These are phyloP conservation scores for Sinocyclocheilus grahami DNA, from an alignment of 2,113 vertebrate species.

Conservation along the genomic window DNA sequence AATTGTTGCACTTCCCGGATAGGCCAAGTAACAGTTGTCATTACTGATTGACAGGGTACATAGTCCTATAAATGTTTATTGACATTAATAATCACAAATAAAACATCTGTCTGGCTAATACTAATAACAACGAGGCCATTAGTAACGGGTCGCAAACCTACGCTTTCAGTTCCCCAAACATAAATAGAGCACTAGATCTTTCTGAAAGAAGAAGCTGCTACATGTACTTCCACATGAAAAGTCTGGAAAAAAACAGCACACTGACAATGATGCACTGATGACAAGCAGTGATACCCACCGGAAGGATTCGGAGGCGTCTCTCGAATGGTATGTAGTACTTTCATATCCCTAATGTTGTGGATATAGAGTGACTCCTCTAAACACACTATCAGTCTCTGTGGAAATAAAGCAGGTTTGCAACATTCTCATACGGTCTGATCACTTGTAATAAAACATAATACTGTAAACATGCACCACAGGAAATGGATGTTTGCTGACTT, in stretches of 20 bases:
- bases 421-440: not conserved
- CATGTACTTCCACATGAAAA: not conserved
- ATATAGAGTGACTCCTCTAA: conserved; percentile 98
- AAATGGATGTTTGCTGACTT: conserved; percentile 21
- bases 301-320: conserved; percentile 90
- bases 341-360: conserved; percentile 99
- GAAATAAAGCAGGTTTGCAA: conserved; percentile 8
- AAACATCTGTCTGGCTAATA: not conserved
- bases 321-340: conserved; percentile 98
- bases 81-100: not conserved
- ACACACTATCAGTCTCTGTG: conserved; percentile 96
- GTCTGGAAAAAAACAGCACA: not conserved
- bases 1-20: conserved; percentile 95
- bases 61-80: conserved; percentile 67
- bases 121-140: not conserved
- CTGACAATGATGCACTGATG: not conserved
- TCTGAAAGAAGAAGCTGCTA: not conserved
- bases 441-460: not conserved
- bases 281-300: not conserved
- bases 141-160: not conserved
- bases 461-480: not conserved
- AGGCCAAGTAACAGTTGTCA: conserved; percentile 96
- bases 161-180: conserved; percentile 2
- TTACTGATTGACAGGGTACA: conserved; percentile 96
- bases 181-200: not conserved